Conservation (phyloP, 2,113 vertebrate genomes). For the Zosterops hypoxanthus region DNA sequence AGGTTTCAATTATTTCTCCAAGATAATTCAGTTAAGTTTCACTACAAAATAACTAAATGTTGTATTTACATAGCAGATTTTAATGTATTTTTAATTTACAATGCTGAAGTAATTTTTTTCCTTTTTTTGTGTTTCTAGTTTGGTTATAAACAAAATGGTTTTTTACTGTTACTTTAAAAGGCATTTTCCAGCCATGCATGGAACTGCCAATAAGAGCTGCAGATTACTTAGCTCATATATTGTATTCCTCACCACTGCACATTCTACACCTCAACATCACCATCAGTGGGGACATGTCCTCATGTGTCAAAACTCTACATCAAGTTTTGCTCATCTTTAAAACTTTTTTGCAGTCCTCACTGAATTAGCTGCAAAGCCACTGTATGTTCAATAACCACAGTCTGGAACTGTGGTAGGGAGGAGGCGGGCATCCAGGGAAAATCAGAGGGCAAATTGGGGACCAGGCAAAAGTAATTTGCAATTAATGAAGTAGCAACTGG, state of each 20-base stretch:
- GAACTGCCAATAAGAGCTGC: not conserved
- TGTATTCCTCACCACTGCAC: not conserved
- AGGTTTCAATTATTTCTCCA: not conserved
- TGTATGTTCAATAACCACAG: not conserved
- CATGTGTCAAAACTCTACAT: not conserved
- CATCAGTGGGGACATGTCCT: not conserved
- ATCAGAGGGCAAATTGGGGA: not conserved
- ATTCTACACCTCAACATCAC: not conserved
- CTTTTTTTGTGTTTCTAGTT: not conserved
- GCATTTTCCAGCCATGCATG: not conserved
- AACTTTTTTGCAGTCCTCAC: not conserved
- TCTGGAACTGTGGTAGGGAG: not conserved
- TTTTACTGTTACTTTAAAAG: not conserved
- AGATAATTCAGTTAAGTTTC: not conserved
- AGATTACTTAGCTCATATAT: not conserved
- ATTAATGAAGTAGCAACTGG: not conserved
- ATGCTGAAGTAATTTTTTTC: not conserved
- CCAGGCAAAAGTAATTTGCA: not conserved
- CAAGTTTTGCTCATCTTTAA: not conserved
- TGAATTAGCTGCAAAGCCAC: not conserved
- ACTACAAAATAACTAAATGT: not conserved
- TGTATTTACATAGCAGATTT: not conserved
- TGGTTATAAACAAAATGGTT: rapidly evolving
- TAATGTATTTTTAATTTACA: not conserved
- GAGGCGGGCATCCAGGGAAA: not conserved